phyloP scores from a whole-genome alignment of 1,140 invertebrate species.

The Venturia canescens region DNA sequence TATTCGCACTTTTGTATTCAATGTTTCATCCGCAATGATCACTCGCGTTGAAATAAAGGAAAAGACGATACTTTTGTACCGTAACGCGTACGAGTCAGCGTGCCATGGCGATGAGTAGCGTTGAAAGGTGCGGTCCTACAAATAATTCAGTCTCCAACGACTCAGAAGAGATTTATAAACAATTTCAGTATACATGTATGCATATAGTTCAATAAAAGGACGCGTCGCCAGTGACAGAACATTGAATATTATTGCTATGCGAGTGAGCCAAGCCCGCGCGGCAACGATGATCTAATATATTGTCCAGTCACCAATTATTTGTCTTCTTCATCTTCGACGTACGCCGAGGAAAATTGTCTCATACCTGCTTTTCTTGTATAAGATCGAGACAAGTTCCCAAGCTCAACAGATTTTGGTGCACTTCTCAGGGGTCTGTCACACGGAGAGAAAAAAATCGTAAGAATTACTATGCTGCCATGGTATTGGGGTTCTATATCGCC shows the following conservation, averaged over 20 bases:
- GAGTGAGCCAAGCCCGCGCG: slow-evolving; percentile 57
- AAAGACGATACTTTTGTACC: background rate
- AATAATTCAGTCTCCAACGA: slow-evolving; percentile 35
- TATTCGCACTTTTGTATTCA: background rate
- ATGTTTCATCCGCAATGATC: too few species aligned
- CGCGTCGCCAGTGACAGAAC: slow-evolving; percentile 55
- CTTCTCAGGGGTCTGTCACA: too few species aligned
- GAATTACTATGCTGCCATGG: too few species aligned
- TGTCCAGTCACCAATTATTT: slow-evolving; percentile 45
- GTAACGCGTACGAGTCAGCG: slow-evolving; percentile 38
- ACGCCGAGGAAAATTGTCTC: too few species aligned
- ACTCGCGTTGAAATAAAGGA: background rate
- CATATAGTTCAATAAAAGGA: background rate
- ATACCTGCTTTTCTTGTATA: too few species aligned
- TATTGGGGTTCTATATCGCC: too few species aligned
- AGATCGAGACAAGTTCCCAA: too few species aligned
- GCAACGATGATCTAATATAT: slow-evolving; percentile 58
- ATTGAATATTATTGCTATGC: slow-evolving; percentile 57
- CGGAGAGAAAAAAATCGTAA: too few species aligned
- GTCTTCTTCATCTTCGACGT: background rate
- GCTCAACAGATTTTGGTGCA: too few species aligned
- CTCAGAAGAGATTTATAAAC: background rate
- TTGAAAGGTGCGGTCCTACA: slow-evolving; percentile 56
- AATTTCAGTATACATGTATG: background rate
- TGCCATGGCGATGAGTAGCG: slow-evolving; percentile 58